Evolutionary conservation across 2,797 vertebrate genomes (phyloP).

Genomic region (Danio aesculapii): DNA sequence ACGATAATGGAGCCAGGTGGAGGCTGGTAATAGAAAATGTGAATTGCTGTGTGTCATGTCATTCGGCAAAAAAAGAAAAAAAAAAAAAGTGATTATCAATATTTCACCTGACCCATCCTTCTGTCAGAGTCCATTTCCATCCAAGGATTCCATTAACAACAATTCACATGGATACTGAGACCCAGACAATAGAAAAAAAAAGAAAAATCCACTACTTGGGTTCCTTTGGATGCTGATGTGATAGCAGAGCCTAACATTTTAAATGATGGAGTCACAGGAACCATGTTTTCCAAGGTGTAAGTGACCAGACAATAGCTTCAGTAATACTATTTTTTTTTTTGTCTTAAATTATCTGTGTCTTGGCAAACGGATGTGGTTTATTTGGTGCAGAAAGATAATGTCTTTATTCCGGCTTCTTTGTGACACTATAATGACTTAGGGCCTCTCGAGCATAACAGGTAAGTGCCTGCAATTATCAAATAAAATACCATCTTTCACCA

Average conservation of each 20-base stretch:
- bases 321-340: constrained; percentile 15
- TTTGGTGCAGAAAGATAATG: constrained; percentile 35
- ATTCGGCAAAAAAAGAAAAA: constrained; percentile 35
- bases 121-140: constrained; percentile 66
- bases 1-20: constrained; percentile 65
- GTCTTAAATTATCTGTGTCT: constrained; percentile 33
- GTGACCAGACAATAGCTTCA: constrained; percentile 24
- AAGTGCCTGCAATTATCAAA: constrained; percentile 47
- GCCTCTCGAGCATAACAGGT: constrained; percentile 38
- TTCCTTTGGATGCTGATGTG: constrained; percentile 47
- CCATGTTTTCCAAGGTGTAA: constrained; percentile 27
- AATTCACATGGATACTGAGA: constrained; percentile 47
- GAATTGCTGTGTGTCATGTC: constrained; percentile 56
- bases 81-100: constrained; percentile 67
- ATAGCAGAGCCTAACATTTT: constrained; percentile 40
- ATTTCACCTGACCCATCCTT: constrained; percentile 59
- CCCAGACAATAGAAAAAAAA: constrained; percentile 50
- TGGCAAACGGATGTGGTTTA: constrained; percentile 29
- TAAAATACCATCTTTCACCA: constrained; percentile 47
- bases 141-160: constrained; percentile 62
- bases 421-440: constrained; percentile 37
- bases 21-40: constrained; percentile 65
- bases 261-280: constrained; percentile 18
- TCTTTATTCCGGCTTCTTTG: constrained; percentile 34
- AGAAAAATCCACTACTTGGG: constrained; percentile 34